Conservation (phyloP, 2,797 vertebrate genomes). For the Cheracebus regulus region DNA sequence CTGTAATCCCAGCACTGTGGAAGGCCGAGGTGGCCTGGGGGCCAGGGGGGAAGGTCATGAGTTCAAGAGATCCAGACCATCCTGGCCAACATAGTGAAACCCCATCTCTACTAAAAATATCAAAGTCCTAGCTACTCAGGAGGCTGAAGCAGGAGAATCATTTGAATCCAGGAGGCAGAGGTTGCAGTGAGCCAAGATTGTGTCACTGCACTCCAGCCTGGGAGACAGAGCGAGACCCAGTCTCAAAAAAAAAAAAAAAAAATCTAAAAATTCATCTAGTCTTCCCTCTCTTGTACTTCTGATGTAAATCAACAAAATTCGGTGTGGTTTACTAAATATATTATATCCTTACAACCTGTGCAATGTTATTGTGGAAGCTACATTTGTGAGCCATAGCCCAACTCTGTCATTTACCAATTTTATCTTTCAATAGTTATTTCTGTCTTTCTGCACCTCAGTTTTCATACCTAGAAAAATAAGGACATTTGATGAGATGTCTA, state of each 20-base stretch:
- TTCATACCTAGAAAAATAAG: slow-evolving; percentile 30
- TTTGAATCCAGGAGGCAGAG: too few species aligned
- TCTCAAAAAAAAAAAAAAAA: background rate
- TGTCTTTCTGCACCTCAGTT: background rate
- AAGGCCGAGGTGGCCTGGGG: too few species aligned
- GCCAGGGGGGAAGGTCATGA: too few species aligned
- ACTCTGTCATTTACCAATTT: background rate
- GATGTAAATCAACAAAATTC: slow-evolving; percentile 11
- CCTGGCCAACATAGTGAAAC: too few species aligned
- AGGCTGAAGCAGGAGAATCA: too few species aligned
- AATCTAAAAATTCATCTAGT: background rate
- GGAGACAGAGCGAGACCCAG: too few species aligned
- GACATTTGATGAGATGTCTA: background rate
- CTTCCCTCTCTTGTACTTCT: background rate
- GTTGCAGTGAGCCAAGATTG: too few species aligned
- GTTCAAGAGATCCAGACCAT: too few species aligned
- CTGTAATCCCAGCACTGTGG: too few species aligned
- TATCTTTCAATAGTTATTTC: slow-evolving; percentile 20
- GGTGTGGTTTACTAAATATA: background rate
- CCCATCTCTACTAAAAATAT: too few species aligned
- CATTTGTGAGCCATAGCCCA: background rate
- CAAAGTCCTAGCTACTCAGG: too few species aligned
- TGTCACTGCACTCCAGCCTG: too few species aligned
- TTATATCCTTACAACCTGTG: background rate
- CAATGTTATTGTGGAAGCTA: background rate